Evolutionary conservation across 2,113 vertebrate genomes (phyloP).

Genomic region (Seriola aureovittata): DNA sequence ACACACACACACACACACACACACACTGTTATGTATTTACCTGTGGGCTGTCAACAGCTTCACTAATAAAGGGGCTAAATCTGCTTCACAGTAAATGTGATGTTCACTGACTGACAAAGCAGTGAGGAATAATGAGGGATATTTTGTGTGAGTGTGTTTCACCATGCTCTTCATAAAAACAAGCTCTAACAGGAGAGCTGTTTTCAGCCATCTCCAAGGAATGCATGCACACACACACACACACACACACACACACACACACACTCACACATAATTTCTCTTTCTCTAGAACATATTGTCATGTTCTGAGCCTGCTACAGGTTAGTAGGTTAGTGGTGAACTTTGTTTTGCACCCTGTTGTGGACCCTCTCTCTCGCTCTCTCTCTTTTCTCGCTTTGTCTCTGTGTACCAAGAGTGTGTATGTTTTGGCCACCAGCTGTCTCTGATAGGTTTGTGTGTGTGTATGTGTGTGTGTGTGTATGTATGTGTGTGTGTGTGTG

Average conservation of each 20-base stretch:
- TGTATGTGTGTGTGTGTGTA: neutral
- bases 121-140: constrained; percentile 6
- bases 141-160: constrained; percentile 3
- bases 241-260: constrained; percentile 1
- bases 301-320: neutral
- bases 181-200: constrained; percentile 58
- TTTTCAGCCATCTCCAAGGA: constrained; percentile 37
- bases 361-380: no score
- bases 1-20: neutral
- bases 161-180: constrained; percentile 20
- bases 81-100: neutral
- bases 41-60: no score
- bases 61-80: neutral
- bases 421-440: neutral
- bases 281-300: neutral
- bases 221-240: neutral
- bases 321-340: neutral
- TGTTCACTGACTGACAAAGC: neutral
- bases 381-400: no score
- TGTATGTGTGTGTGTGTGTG: constrained; percentile 3
- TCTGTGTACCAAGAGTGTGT: no score
- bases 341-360: no score
- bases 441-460: neutral
- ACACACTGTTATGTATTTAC: neutral
- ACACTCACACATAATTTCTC: neutral